Conservation (phyloP, 2,888 invertebrate species). For the Dusona sp. region DNA sequence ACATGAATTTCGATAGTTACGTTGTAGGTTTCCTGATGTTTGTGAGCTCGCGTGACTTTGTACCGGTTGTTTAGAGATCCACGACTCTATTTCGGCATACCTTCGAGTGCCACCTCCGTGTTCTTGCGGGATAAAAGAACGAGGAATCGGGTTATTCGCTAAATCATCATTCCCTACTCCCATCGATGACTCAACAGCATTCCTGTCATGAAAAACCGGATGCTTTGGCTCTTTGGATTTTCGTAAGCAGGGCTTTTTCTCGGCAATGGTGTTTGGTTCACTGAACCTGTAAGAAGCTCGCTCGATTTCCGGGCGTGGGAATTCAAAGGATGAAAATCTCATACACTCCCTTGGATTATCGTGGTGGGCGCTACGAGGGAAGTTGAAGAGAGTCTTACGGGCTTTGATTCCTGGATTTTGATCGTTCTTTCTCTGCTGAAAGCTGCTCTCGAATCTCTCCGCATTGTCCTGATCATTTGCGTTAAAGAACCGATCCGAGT, state of each 20-base stretch:
- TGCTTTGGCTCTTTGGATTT: not conserved
- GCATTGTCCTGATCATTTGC: not conserved
- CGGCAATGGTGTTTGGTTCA: slow-evolving; percentile 1
- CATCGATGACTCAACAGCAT: not conserved
- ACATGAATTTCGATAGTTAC: not conserved
- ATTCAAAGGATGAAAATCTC: slow-evolving; percentile 28
- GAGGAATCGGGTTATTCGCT: not conserved
- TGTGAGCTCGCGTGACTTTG: not conserved
- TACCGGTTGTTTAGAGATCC: not conserved
- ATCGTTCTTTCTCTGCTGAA: not conserved
- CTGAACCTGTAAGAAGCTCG: not conserved
- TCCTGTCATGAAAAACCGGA: not conserved
- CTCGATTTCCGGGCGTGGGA: not conserved
- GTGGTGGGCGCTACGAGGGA: not conserved
- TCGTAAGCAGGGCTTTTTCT: not conserved
- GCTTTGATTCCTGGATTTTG: not conserved
- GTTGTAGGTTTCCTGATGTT: not conserved
- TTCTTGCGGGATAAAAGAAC: not conserved
- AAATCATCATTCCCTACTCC: not conserved
- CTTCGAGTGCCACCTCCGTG: not conserved
- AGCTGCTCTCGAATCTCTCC: not conserved
- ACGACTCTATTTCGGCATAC: not conserved
- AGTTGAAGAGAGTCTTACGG: not conserved
- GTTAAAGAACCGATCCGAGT: slow-evolving; percentile 4
- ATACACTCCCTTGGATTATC: not conserved